Percentiles rank a stretch among this genome's conserved stretches.
Conservation (phyloP, 2,888 invertebrate genomes). For the Xestia sexstrigata region DNA sequence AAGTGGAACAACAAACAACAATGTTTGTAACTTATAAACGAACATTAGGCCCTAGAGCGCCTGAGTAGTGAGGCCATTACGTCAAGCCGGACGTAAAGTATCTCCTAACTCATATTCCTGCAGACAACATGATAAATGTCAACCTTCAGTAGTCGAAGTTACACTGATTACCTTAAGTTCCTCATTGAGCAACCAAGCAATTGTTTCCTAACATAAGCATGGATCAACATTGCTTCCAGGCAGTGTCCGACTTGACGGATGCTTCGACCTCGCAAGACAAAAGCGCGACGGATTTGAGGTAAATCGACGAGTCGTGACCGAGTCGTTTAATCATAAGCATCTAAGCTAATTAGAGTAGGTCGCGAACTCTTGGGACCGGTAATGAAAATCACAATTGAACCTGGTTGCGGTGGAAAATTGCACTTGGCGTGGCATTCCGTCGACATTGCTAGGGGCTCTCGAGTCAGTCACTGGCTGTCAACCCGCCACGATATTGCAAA, state of each 20-base stretch:
- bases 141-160: conserved; percentile 62
- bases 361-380: conserved; percentile 86
- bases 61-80: conserved; percentile 70
- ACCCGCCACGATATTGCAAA: conserved; percentile 68
- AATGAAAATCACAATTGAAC: conserved; percentile 89
- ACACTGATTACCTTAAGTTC: conserved; percentile 44
- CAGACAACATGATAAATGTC: conserved; percentile 63
- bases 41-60: conserved; percentile 67
- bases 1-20: conserved; percentile 52
- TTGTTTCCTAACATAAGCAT: conserved; percentile 49
- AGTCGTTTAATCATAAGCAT: conserved; percentile 89
- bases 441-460: conserved; percentile 76
- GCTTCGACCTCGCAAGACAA: conserved; percentile 82
- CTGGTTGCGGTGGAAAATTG: conserved; percentile 86
- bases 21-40: conserved; percentile 66
- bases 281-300: conserved; percentile 85
- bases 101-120: conserved; percentile 67
- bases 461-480: conserved; percentile 73
- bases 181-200: conserved; percentile 27
- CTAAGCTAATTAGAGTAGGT: conserved; percentile 89
- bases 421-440: conserved; percentile 82
- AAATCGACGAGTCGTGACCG: conserved; percentile 89
- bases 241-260: conserved; percentile 80
- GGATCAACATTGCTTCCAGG: conserved; percentile 66
- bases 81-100: conserved; percentile 71